These are phyloP conservation scores for Hippopotamyrus pictus DNA, from an alignment of 2,797 vertebrate genomes.

Conservation along the genomic window DNA sequence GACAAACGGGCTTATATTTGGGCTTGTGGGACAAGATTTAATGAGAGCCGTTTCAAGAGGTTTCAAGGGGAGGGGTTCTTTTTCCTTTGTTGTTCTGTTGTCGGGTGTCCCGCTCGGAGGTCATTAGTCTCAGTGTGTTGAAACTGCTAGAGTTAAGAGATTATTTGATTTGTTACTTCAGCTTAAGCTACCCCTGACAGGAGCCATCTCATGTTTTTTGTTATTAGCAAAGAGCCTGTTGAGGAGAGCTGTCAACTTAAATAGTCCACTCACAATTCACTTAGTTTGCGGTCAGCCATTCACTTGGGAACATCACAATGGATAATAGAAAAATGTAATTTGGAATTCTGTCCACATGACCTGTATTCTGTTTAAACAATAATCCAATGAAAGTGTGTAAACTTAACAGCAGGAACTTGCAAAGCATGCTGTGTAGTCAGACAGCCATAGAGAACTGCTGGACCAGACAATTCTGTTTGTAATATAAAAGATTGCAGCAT, in stretches of 20 bases:
- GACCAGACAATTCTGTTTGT: not conserved
- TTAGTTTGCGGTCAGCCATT: not conserved
- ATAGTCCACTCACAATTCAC: not conserved
- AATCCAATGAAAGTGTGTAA: constrained; percentile 2
- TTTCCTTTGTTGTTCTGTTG: not conserved
- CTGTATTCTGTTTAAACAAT: constrained; percentile 1
- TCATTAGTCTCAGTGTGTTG: constrained; percentile 9
- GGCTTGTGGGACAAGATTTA: not conserved
- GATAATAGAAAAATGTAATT: constrained; percentile 3
- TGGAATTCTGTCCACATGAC: constrained; percentile 6
- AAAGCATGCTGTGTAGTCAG: not conserved
- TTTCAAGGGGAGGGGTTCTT: not conserved
- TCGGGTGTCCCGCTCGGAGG: not conserved
- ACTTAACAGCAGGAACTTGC: not conserved
- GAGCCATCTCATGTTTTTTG: not conserved
- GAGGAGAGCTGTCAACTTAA: not conserved
- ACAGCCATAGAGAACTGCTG: not conserved
- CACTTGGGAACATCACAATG: not conserved
- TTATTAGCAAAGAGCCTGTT: constrained; percentile 1
- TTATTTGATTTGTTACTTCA: not conserved
- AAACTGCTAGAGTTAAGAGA: not conserved
- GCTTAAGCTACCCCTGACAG: not conserved
- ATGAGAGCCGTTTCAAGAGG: not conserved
- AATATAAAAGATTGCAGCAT: constrained; percentile 3
- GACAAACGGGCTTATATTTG: not conserved